These are phyloP conservation scores for Sanderia malayensis DNA, from an alignment of 30 jellyfish, hydroid and myxozoan species.

Conservation along the genomic window DNA sequence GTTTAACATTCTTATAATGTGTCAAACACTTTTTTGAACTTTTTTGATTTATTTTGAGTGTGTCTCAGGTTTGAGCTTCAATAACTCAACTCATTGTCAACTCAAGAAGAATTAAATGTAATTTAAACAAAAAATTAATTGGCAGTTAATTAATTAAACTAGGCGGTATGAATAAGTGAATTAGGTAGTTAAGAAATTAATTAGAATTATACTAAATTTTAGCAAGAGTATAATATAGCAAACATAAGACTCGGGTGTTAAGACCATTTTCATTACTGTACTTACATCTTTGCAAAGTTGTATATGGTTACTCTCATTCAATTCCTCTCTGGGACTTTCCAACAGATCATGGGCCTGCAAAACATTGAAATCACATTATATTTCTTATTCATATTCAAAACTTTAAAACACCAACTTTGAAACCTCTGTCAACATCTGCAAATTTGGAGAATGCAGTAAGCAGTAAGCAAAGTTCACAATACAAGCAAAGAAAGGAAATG, in stretches of 20 bases:
- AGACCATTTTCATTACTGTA: background rate
- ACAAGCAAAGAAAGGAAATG: too few relatives aligned
- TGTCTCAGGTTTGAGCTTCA: too few relatives aligned
- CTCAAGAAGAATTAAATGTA: too few relatives aligned
- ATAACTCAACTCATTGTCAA: too few relatives aligned
- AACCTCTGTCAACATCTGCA: background rate
- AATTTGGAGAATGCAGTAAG: background rate
- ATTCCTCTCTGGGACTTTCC: slow-evolving; percentile 44
- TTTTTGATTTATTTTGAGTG: background rate
- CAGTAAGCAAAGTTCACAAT: background rate
- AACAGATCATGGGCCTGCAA: slow-evolving; percentile 55
- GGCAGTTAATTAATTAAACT: background rate
- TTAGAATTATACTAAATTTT: background rate
- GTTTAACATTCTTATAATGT: background rate
- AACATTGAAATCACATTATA: background rate
- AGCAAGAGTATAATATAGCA: background rate
- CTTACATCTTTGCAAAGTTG: slow-evolving; percentile 61
- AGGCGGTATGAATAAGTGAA: background rate
- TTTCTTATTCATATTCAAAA: background rate
- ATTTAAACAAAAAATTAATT: background rate
- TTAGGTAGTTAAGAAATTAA: background rate
- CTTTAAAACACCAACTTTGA: slow-evolving; percentile 19
- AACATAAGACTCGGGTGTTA: background rate
- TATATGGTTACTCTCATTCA: slow-evolving; percentile 37
- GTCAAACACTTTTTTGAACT: background rate